Base-by-base conservation (phyloP, 1,140 invertebrate species). In the Hycleus cichorii region DNA sequence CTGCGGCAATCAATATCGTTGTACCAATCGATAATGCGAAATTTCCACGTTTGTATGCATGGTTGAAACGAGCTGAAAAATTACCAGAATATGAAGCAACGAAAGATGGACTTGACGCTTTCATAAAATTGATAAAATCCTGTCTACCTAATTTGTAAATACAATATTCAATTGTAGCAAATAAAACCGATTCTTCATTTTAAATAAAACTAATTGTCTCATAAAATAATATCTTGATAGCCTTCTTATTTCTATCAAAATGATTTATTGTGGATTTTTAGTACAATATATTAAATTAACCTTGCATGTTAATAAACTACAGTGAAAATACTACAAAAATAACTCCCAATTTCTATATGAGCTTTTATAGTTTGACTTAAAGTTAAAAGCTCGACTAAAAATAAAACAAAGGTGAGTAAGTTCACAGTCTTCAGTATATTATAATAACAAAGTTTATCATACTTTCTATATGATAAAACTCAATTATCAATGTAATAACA, bases 41-140 rank as follows among this genome's bases (percentile, higher is more conserved):
- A 58, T 63, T 51, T 51, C 55, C 64, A n/a, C 62, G 55, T 6
- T 43, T 68, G 4, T 51, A 27, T 2, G 6, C 18, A 39, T 68
- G 66, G 66, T 24, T 64, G 6, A 51, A 47, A 9, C 43, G 49
- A 42, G 11, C 49, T 39, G 10, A 64, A 46, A 47, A 8, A 6
- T 9, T 49, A 25, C 52, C 45, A 8, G 48, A 57, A 9, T 64
- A 62, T 52, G 58, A 62, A 18, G 57, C 25, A 27, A 38, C 47
- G 10, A 39, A 39, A n/a, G 12, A 39, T 18, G 52, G 52, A 18
- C 11, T 47, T 24, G 38, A 55, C 8, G 39, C 39, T n/a, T 46
- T 39, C 80, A 63, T 5, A 39, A 43, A 47, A 9, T 24, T 44
- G 12, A 7, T 55, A n/a, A 44, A 18, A 9, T 47, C 27, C 40